Evolutionary conservation across 2,797 vertebrate species (phyloP).

Genomic region (Sorex maritimensis): DNA sequence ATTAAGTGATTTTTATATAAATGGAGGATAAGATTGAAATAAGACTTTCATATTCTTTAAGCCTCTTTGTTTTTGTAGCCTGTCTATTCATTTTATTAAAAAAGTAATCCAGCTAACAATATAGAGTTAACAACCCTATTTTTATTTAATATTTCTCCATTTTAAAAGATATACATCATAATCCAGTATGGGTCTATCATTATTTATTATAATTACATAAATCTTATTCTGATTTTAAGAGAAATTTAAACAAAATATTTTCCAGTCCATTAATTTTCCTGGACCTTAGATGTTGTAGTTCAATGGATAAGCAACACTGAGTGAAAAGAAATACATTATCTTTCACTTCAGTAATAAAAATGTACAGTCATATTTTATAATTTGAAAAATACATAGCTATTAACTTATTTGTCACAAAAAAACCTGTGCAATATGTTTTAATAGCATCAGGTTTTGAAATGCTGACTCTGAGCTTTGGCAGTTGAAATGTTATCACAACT

Average conservation of each 20-base stretch:
- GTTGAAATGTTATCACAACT: background rate
- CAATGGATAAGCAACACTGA: background rate
- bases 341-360: background rate
- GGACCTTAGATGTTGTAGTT: background rate
- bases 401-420: background rate
- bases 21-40: background rate
- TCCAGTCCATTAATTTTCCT: background rate
- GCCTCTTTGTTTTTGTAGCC: background rate
- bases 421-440: background rate
- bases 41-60: background rate
- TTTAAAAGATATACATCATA: background rate
- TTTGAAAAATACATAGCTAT: conserved; percentile 35
- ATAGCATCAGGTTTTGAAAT: conserved; percentile 28
- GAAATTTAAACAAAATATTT: conserved; percentile 18
- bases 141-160: background rate
- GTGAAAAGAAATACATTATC: background rate
- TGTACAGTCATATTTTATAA: background rate
- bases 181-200: background rate
- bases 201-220: background rate
- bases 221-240: conserved; percentile 50
- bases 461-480: background rate
- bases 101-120: background rate
- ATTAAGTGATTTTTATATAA: background rate
- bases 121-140: background rate
- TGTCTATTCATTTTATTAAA: conserved; percentile 11